A percentile compares a stretch with the other conserved stretches of the same genome.
phyloP scores from a whole-genome alignment of 64 coral and sea anemone genomes.

The Pocillopora verrucosa region DNA sequence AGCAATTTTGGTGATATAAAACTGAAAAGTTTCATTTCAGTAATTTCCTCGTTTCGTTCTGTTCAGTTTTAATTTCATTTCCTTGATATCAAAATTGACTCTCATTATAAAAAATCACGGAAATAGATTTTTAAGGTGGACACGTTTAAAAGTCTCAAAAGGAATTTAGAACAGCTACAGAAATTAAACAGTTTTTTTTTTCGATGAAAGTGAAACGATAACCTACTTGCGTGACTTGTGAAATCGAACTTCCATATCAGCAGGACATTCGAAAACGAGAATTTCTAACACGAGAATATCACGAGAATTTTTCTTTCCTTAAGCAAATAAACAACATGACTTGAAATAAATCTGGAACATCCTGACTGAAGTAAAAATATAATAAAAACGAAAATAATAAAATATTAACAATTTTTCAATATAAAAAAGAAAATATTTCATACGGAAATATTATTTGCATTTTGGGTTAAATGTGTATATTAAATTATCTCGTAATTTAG shows the following conservation, averaged over 20 bases:
- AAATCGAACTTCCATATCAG: background rate
- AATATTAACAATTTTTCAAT: too few species aligned
- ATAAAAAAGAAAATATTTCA: too few species aligned
- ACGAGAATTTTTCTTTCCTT: constrained; percentile 26
- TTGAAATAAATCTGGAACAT: background rate
- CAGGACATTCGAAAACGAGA: background rate
- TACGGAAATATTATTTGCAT: too few species aligned
- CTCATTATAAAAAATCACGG: background rate
- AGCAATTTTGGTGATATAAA: too few species aligned
- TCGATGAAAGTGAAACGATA: background rate
- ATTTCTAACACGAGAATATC: background rate
- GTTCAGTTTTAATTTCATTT: background rate
- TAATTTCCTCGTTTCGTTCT: background rate
- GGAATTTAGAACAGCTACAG: background rate
- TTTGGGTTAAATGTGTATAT: too few species aligned
- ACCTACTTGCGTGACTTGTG: background rate
- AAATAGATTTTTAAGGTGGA: background rate
- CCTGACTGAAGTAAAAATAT: background rate
- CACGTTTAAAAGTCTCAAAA: background rate
- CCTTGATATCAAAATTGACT: background rate
- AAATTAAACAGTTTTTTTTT: background rate
- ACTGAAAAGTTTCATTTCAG: too few species aligned
- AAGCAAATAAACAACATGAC: background rate
- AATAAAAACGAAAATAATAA: too few species aligned
- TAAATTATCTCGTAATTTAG: too few species aligned